These are phyloP conservation scores for Melinaea menophilus DNA, from an alignment of 2,888 invertebrate species.

Conservation along the genomic window DNA sequence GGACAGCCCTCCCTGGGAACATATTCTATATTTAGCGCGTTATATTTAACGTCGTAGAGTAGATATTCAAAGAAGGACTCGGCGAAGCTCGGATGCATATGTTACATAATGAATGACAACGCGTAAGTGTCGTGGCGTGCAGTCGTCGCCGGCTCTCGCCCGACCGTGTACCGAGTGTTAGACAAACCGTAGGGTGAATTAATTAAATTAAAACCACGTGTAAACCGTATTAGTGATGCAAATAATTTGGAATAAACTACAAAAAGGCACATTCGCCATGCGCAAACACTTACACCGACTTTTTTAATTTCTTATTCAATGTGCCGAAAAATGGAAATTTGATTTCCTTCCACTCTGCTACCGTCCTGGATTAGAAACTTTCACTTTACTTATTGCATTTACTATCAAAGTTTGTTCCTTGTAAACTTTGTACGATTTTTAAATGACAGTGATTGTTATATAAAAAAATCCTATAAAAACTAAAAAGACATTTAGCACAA, in stretches of 20 bases:
- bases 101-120: no score
- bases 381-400: constrained; percentile 24
- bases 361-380: constrained; percentile 56
- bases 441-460: no score
- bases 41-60: background rate
- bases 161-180: background rate
- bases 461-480: no score
- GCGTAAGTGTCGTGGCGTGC: no score
- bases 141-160: no score
- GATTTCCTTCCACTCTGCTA: constrained; percentile 56
- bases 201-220: constrained; percentile 16
- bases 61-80: no score
- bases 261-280: constrained; percentile 30
- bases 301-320: constrained; percentile 63
- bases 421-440: no score
- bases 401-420: background rate
- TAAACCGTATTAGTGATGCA: constrained; percentile 22
- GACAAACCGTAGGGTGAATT: background rate
- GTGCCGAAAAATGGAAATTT: constrained; percentile 59
- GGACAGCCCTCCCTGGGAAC: constrained; percentile 91
- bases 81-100: background rate
- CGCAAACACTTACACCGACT: constrained; percentile 57
- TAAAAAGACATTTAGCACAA: no score
- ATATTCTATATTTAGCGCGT: background rate
- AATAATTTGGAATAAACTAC: constrained; percentile 27